A percentile compares a stretch with the other conserved stretches of the same genome.
Evolutionary conservation across 1,140 invertebrate genomes (phyloP).

Genomic region (Drosophila sulfurigaster): DNA sequence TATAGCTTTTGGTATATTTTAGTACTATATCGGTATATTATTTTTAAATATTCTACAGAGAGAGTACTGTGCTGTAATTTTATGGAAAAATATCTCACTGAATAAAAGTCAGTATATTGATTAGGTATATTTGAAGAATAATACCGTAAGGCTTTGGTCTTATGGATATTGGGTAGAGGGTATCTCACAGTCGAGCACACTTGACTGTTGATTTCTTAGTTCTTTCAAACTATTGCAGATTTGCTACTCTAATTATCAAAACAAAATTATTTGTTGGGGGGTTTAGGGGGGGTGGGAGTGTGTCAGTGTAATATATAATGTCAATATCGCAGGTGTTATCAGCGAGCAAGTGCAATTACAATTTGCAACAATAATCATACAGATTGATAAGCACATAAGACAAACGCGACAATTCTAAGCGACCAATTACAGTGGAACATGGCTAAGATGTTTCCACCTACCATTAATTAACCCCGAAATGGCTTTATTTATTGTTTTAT

Average conservation of each 20-base stretch:
- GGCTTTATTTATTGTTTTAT: neutral
- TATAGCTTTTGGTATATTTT: too few species aligned
- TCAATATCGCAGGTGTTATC: slow-evolving; percentile 8
- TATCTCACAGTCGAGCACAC: too few species aligned
- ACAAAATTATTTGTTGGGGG: neutral
- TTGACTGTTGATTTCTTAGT: neutral
- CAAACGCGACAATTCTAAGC: neutral
- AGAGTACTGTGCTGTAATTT: too few species aligned
- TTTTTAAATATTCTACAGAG: too few species aligned
- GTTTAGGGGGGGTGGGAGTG: neutral
- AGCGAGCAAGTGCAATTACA: slow-evolving; percentile 18
- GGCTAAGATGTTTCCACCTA: neutral
- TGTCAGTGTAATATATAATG: slow-evolving; percentile 19
- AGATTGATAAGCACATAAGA: neutral
- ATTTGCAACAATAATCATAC: slow-evolving; percentile 5
- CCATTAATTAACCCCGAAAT: neutral
- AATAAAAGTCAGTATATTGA: too few species aligned
- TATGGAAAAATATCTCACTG: too few species aligned
- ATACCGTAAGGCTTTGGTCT: too few species aligned
- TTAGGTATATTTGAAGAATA: too few species aligned
- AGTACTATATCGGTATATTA: too few species aligned
- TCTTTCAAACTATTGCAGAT: neutral
- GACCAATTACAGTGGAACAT: neutral
- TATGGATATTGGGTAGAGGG: too few species aligned
- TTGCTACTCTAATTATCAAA: neutral